Percentiles rank a stretch among this genome's conserved stretches.
These are phyloP conservation scores for Paramisgurnus dabryanus DNA, from an alignment of 2,113 vertebrate species.

Conservation along the genomic window DNA sequence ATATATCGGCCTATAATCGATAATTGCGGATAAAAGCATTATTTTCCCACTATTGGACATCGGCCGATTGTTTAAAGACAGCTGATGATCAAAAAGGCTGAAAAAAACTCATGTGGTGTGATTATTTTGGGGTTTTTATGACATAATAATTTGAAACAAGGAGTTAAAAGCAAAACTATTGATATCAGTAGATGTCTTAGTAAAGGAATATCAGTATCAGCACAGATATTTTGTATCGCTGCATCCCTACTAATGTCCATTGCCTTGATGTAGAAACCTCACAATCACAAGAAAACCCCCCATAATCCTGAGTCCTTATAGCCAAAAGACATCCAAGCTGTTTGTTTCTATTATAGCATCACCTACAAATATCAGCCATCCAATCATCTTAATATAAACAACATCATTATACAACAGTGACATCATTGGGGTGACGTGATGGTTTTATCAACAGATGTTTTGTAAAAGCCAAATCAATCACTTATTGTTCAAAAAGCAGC, in stretches of 20 bases:
- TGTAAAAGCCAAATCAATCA: constrained; percentile 28
- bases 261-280: no score
- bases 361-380: constrained; percentile 1
- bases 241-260: no score
- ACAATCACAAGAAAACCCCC: neutral
- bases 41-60: no score
- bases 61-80: no score
- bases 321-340: neutral
- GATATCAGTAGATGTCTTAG: no score
- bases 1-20: no score
- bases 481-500: constrained; percentile 21
- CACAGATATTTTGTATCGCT: no score
- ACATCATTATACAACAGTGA: constrained; percentile 3
- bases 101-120: no score
- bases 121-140: constrained; percentile 13
- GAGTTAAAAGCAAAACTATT: no score
- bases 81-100: no score
- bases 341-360: neutral
- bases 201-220: no score
- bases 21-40: no score
- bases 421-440: constrained; percentile 10
- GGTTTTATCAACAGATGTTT: constrained; percentile 8
- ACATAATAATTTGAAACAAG: neutral
- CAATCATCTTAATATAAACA: neutral
- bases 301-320: constrained; percentile 26